A percentile compares a stretch with the other conserved stretches of the same genome.
Conservation (phyloP, 2,113 vertebrate species). For the Gallinago jamesoni region DNA sequence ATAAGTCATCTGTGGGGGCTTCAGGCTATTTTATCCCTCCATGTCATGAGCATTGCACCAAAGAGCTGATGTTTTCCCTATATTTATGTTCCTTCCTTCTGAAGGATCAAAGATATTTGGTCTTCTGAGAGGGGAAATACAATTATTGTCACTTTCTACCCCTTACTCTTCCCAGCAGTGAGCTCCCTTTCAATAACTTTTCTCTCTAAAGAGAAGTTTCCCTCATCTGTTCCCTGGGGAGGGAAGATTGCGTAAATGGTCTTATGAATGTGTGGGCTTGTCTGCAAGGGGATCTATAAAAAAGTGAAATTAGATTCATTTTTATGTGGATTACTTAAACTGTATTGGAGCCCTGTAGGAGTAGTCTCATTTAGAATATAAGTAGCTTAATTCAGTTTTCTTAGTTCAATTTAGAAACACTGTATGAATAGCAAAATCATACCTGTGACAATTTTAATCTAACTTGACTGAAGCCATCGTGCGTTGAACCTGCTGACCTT, state of each 20-base stretch:
- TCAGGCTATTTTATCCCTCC: neutral
- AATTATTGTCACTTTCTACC: neutral
- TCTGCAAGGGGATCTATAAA: constrained; percentile 16
- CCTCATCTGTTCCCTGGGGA: neutral
- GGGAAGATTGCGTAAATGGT: neutral
- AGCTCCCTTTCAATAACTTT: constrained; percentile 7
- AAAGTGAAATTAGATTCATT: constrained; percentile 21
- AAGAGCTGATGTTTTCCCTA: neutral
- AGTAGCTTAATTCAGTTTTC: constrained; percentile 36
- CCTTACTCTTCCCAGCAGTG: neutral
- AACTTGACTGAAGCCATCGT: neutral
- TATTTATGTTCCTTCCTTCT: neutral
- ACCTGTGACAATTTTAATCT: neutral
- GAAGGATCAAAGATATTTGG: neutral
- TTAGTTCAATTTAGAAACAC: constrained; percentile 1
- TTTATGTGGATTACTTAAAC: constrained; percentile 15
- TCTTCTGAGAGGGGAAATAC: neutral
- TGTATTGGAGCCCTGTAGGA: neutral
- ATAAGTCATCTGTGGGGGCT: neutral
- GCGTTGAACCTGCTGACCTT: neutral
- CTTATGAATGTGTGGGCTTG: neutral
- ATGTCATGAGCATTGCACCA: neutral
- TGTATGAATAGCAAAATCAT: neutral
- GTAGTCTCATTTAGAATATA: constrained; percentile 3
- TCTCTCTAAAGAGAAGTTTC: neutral